These are phyloP conservation scores for Schizopygopsis pylzovi DNA, from an alignment of 2,797 vertebrate species.

Conservation along the genomic window DNA sequence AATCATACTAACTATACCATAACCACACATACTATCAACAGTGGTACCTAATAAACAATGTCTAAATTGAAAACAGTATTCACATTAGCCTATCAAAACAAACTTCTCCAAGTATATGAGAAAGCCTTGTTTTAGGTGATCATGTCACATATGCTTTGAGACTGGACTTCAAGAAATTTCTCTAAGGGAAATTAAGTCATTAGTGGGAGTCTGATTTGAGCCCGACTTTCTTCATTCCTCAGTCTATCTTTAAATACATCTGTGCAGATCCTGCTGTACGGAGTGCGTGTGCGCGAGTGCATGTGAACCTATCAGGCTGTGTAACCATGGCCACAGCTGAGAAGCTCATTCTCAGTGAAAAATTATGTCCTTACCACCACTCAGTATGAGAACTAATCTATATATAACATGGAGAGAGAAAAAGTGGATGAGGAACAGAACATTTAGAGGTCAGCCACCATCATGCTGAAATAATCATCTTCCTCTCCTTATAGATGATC, in stretches of 20 bases:
- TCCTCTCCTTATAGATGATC: background rate
- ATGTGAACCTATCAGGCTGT: conserved; percentile 5
- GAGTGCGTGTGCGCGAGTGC: background rate
- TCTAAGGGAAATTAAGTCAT: background rate
- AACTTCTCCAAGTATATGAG: background rate
- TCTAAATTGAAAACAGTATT: background rate
- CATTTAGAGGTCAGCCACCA: conserved; percentile 33
- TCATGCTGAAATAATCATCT: conserved; percentile 23
- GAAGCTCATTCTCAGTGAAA: conserved; percentile 21
- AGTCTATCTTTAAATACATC: background rate
- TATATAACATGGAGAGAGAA: conserved; percentile 18
- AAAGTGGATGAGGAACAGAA: conserved; percentile 15
- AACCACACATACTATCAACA: background rate
- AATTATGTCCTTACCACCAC: conserved; percentile 30
- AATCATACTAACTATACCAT: background rate
- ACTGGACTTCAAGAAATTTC: background rate
- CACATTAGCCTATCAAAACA: background rate
- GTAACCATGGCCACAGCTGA: conserved; percentile 36
- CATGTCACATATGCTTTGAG: background rate
- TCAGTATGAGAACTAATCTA: conserved; percentile 25
- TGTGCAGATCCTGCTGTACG: background rate
- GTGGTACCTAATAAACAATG: background rate
- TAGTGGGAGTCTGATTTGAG: background rate
- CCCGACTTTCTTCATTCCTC: background rate
- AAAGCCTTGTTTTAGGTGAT: background rate